Conservation (phyloP, 2,888 invertebrate genomes). For the Drosophila austrosaltans region DNA sequence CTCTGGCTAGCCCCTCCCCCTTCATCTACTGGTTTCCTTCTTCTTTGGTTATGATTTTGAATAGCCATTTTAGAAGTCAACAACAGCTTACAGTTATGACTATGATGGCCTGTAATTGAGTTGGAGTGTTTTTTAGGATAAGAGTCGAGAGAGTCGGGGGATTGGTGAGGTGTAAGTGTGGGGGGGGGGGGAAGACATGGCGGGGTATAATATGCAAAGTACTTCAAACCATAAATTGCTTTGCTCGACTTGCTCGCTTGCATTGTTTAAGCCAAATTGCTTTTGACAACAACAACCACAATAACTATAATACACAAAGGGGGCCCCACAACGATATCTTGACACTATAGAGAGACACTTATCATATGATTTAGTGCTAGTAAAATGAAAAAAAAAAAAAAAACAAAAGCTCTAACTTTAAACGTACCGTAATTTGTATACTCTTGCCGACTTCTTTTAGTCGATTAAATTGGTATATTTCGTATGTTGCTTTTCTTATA, state of each 20-base stretch:
- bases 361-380: conserved; percentile 33
- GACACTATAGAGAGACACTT: conserved; percentile 33
- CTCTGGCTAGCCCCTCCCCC: not conserved
- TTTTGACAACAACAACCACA: conserved; percentile 51
- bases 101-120: conserved; percentile 66
- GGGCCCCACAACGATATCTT: conserved; percentile 29
- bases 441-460: too few relatives aligned
- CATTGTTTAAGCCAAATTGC: conserved; percentile 75
- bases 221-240: conserved; percentile 59
- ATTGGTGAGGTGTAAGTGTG: not conserved
- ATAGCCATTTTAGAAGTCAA: conserved; percentile 54
- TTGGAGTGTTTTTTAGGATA: conserved; percentile 45
- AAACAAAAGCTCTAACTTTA: not conserved
- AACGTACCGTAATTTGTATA: too few relatives aligned
- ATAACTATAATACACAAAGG: conserved; percentile 21
- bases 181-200: not conserved
- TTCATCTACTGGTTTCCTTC: conserved; percentile 1
- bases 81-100: conserved; percentile 55
- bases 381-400: conserved; percentile 29
- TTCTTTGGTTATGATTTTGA: conserved; percentile 43
- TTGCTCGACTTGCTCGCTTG: conserved; percentile 55
- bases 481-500: too few relatives aligned
- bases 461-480: too few relatives aligned
- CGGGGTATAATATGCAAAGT: conserved; percentile 24
- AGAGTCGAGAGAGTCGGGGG: not conserved